These are phyloP conservation scores for Arctia plantaginis DNA, from an alignment of 2,888 invertebrate genomes.

Conservation along the genomic window DNA sequence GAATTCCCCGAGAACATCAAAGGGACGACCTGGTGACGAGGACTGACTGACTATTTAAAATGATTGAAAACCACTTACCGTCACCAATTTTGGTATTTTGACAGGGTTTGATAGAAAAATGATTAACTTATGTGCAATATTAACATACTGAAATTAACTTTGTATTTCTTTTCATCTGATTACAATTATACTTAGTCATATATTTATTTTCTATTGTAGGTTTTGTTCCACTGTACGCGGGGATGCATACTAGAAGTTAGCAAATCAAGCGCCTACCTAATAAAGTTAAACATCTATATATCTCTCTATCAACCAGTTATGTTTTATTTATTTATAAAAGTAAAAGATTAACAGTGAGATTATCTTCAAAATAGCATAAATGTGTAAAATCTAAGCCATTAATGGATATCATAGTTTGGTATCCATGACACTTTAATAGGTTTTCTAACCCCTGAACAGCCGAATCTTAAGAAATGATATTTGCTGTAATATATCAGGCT, in stretches of 20 bases:
- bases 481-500: not conserved
- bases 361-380: not conserved
- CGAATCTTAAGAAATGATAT: not conserved
- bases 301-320: not conserved
- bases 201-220: not conserved
- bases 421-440: slow-evolving; percentile 49
- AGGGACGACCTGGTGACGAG: too few relatives aligned
- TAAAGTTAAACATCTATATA: too few relatives aligned
- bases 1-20: too few relatives aligned
- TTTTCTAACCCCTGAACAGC: slow-evolving; percentile 46
- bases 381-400: slow-evolving; percentile 15
- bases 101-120: too few relatives aligned
- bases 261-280: not conserved
- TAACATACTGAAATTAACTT: not conserved
- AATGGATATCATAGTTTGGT: slow-evolving; percentile 32
- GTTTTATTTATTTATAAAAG: not conserved
- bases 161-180: not conserved
- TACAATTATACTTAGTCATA: not conserved
- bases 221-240: not conserved
- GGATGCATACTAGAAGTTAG: too few relatives aligned
- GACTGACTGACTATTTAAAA: too few relatives aligned
- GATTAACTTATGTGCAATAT: too few relatives aligned
- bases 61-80: too few relatives aligned
- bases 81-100: too few relatives aligned
- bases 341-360: not conserved